Percentiles rank a stretch among this genome's conserved stretches.
Evolutionary conservation across 2,113 vertebrate species (phyloP).

Genomic region (Neoarius graeffei): DNA sequence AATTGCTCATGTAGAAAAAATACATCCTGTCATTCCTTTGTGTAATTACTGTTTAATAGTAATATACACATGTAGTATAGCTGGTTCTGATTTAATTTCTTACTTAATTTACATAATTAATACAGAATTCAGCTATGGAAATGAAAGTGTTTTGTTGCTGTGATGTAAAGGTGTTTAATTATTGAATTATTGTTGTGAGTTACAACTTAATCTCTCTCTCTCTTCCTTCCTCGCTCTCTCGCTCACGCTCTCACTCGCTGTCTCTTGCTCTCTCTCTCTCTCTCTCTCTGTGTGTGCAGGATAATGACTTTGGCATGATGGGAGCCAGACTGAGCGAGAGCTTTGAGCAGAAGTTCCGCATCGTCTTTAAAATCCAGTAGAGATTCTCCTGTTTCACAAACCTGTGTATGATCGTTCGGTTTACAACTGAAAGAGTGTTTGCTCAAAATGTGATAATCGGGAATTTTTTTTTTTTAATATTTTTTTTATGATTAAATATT

Average conservation of each 20-base stretch:
- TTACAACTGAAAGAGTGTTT: neutral
- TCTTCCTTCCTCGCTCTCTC: neutral
- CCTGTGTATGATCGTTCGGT: neutral
- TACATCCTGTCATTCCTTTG: neutral
- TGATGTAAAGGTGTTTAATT: neutral
- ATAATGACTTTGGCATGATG: conserved; percentile 42
- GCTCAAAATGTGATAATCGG: neutral
- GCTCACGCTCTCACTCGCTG: neutral
- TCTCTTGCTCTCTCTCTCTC: neutral
- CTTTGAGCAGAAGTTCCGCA: conserved; percentile 63
- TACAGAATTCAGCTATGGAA: neutral
- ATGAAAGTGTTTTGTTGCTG: neutral
- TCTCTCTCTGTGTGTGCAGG: conserved; percentile 53
- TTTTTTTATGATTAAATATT: too few species aligned
- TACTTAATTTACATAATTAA: neutral
- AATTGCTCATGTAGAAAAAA: neutral
- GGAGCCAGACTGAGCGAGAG: conserved; percentile 54
- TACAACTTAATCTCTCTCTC: neutral
- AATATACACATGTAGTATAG: too few species aligned
- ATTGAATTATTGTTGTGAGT: neutral
- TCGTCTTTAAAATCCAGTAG: conserved; percentile 58
- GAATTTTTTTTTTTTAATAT: too few species aligned
- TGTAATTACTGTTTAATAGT: too few species aligned
- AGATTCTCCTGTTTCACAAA: neutral
- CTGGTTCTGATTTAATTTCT: neutral